Evolutionary conservation across 2,797 vertebrate species (phyloP).

Genomic region (Channallabes apus): DNA sequence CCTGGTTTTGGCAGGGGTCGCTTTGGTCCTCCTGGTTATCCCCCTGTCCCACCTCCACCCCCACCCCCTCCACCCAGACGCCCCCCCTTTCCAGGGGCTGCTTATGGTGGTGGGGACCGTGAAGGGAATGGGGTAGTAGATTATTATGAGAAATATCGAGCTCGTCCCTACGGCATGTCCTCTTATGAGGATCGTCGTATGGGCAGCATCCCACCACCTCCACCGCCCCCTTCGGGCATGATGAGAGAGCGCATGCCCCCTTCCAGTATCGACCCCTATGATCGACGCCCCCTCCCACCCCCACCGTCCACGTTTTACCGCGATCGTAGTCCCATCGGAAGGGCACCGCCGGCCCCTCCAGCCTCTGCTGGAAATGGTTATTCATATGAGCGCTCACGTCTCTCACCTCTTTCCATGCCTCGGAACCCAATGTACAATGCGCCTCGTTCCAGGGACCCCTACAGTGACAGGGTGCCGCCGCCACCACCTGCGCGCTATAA

Average conservation of each 20-base stretch:
- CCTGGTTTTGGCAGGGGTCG: conserved; percentile 63
- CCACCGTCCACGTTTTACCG: conserved; percentile 85
- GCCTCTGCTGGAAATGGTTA: conserved; percentile 83
- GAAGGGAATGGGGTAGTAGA: conserved; percentile 74
- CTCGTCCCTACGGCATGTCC: conserved; percentile 71
- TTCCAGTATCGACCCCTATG: conserved; percentile 81
- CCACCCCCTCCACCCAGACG: conserved; percentile 69
- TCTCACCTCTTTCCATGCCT: conserved; percentile 81
- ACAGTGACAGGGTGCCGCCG: conserved; percentile 79
- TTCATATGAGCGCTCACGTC: conserved; percentile 86
- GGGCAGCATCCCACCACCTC: conserved; percentile 73
- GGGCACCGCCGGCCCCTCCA: conserved; percentile 71
- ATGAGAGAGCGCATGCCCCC: conserved; percentile 81
- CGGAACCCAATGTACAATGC: conserved; percentile 83
- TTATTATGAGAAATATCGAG: conserved; percentile 81
- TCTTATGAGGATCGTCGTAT: conserved; percentile 71
- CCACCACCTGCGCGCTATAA: conserved; percentile 76
- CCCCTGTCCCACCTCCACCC: conserved; percentile 67
- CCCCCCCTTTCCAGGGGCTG: conserved; percentile 63
- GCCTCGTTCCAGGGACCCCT: conserved; percentile 86
- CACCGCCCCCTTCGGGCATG: conserved; percentile 76
- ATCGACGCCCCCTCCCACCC: conserved; percentile 83
- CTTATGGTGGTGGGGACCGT: conserved; percentile 58
- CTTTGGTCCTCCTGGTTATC: conserved; percentile 65
- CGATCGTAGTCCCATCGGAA: conserved; percentile 89